Base-by-base conservation (phyloP, 2,888 invertebrate genomes). In the Acanthoscelides obtectus region DNA sequence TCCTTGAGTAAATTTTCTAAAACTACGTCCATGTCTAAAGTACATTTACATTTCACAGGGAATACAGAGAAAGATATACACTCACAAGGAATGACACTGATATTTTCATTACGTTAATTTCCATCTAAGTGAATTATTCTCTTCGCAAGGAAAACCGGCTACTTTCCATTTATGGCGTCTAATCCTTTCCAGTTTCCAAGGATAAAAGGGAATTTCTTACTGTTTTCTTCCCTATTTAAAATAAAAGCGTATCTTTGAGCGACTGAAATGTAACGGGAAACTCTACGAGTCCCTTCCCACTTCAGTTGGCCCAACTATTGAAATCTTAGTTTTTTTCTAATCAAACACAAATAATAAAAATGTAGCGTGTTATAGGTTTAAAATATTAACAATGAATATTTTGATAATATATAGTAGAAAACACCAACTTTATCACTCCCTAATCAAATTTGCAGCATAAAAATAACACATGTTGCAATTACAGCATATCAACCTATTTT, bases 31-130 rank as follows among this genome's bases (percentile, higher is more conserved):
- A 45, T 45, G 45, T 12, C 1, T 1, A 17, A 45, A 12, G 17
- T 45, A 45, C 17, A 45, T 45, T 45, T 45, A 17, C 45, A 45
- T 45, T 12, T 45, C 45, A 25, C 25, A 25, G 25, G 25, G 8
- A 25, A 25, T 25, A 25, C 25, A 25, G 25, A 25, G 25, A 25
- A 25, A 25, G 25, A 25, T 3, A 25, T 25, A 25, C 25, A 25
- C 8, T 25, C 25, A 45, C 45, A 45, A 45, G 73, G 64, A 80
- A 81, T 78, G 82, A 82, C 83, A 83, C 81, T 81, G 81, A 82
- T 83, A 82, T 82, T 83, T 83, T 83, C 82, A 83, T 83, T 82
- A 82, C 76, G 77, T 77, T 82, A 82, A 83, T 82, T 83, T 81
- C 78, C 77, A 77, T 77, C 77, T 80, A 80, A 82, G 80, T 79